Evolutionary conservation across 2,113 vertebrate genomes (phyloP).

Genomic region (Tachuris rubrigastra): DNA sequence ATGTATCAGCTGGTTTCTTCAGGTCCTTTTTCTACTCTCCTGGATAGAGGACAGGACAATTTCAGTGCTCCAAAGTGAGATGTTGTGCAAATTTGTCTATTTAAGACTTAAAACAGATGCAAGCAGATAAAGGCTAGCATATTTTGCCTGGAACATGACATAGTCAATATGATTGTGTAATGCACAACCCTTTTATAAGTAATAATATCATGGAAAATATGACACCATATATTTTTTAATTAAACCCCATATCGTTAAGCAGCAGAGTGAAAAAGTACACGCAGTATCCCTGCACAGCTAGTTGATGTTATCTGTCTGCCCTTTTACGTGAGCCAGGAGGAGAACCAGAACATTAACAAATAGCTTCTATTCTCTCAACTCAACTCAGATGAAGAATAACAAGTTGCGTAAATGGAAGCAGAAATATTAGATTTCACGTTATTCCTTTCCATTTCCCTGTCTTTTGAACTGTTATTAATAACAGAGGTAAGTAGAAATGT

Average conservation of each 20-base stretch:
- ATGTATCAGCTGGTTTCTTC: neutral
- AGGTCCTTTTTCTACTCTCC: neutral
- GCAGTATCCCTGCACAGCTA: neutral
- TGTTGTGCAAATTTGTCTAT: neutral
- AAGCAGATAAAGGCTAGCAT: neutral
- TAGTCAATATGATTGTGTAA: neutral
- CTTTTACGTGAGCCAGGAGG: constrained; percentile 27
- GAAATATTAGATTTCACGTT: neutral
- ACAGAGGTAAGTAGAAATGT: neutral
- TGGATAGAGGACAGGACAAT: neutral
- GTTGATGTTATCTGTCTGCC: constrained; percentile 45
- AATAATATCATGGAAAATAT: neutral
- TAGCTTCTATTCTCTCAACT: neutral
- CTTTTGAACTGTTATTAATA: neutral
- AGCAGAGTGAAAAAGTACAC: constrained; percentile 26
- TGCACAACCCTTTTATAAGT: neutral
- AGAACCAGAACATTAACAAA: constrained; percentile 33
- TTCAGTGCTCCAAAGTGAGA: neutral
- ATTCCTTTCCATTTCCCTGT: neutral
- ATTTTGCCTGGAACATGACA: neutral
- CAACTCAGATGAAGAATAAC: neutral
- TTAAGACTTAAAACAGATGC: neutral
- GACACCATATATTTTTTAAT: constrained; percentile 30
- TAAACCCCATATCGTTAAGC: neutral
- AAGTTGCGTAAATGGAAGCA: neutral